Evolutionary conservation across 2,797 vertebrate species (phyloP), one percentile per base, ranked within the genome.

Genomic region (Enteromius fasciolatus): DNA sequence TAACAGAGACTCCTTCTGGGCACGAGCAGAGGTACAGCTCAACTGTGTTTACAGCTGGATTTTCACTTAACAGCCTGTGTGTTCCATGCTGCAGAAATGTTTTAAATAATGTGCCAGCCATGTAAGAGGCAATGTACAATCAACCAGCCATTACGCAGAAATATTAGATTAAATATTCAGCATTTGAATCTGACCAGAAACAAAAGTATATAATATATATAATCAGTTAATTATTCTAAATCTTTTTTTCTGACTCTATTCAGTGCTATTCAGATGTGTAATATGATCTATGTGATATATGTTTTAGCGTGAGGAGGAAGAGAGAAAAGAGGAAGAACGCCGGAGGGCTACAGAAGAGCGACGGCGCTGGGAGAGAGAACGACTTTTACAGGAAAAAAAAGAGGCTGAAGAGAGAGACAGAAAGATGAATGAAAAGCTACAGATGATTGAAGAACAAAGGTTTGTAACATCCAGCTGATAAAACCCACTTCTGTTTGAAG

Each of bases 1-100:
- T 86, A 94, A 95, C 89, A 93, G 96, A 87, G 95, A 96, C 81
- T 95, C 95, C 41, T 97, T 97, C 93, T 97, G 96, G 96, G 96
- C 95, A 12, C 93, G 93, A 90, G 95, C 95, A 23, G 96, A 97
- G 95, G 96, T 97, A 87, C 39, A 50, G 48, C 72, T 80, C 31
- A 25, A 31, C n/a, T 14, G 6, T 52, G 36, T 67, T 61, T 20
- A 20, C 23, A 9, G 23, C 67, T 83, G 46, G 18, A 48, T n/a
- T 66, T 76, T 78, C 4, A 66, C 18, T 15, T 78, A 79, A 57
- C 17, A 79, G 8, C 23, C 11, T 52, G 28, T 33, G 25, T 10
- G 48, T 67, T 39, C 18, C 64, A 11, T 50, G 20, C 31, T 78
- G 59, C 41, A 52, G 20, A 64, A 63, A 17, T 15, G 25, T 28